phyloP scores from a whole-genome alignment of 1,140 invertebrate genomes.

The Drosophila parabipectinata region DNA sequence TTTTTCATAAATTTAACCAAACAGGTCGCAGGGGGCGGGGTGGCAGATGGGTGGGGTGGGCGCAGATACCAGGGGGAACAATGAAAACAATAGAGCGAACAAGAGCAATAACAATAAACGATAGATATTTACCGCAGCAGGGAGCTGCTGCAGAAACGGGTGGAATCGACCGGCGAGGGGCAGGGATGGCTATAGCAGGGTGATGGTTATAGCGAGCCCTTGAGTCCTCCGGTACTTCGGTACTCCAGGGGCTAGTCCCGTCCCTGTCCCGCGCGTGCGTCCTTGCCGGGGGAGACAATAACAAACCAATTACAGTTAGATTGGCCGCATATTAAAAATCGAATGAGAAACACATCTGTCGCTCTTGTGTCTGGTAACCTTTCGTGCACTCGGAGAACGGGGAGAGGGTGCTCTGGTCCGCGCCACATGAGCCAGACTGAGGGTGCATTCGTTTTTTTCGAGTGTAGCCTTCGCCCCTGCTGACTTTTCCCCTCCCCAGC shows the following conservation, averaged over 20 bases:
- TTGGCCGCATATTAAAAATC: conserved; percentile 84
- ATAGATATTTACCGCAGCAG: conserved; percentile 82
- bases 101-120: conserved; percentile 82
- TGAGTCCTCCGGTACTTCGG: conserved; percentile 12
- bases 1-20: conserved; percentile 83
- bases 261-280: conserved; percentile 36
- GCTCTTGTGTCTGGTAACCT: conserved; percentile 35
- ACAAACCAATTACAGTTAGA: conserved; percentile 84
- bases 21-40: conserved; percentile 7
- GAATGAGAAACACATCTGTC: conserved; percentile 84
- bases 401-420: no score
- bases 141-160: conserved; percentile 8
- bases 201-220: conserved; percentile 22
- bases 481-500: conserved; percentile 1
- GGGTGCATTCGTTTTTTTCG: neutral
- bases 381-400: neutral
- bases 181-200: neutral
- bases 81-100: conserved; percentile 78
- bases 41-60: neutral
- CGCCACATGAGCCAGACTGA: neutral
- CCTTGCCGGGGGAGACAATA: conserved; percentile 75
- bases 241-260: conserved; percentile 16
- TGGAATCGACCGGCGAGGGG: neutral
- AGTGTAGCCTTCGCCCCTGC: neutral
- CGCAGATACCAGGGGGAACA: conserved; percentile 30